phyloP scores from a whole-genome alignment of 2,888 invertebrate genomes.

The Nebria salina region DNA sequence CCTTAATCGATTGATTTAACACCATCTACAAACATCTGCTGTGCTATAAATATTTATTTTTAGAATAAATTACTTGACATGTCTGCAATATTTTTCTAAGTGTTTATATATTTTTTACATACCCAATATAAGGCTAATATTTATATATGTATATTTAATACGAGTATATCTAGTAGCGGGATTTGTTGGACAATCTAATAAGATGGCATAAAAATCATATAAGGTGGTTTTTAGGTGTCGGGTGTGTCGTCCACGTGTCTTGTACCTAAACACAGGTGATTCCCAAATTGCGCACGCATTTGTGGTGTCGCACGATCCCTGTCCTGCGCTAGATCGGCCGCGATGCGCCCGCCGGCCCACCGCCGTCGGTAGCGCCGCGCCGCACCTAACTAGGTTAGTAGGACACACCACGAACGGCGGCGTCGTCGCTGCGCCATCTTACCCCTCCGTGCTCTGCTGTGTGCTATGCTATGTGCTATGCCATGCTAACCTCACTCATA shows the following conservation, averaged over 20 bases:
- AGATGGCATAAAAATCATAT: too few relatives aligned
- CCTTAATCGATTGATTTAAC: background rate
- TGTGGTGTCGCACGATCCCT: conserved; percentile 11
- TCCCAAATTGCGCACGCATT: conserved; percentile 22
- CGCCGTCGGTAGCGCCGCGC: conserved; percentile 15
- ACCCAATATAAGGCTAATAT: too few relatives aligned
- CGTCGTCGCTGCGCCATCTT: background rate
- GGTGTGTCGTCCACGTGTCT: background rate
- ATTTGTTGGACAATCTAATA: too few relatives aligned
- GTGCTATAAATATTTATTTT: background rate
- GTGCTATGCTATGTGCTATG: background rate
- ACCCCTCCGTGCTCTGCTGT: background rate
- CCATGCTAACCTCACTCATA: background rate
- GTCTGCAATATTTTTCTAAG: background rate
- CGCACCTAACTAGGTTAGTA: conserved; percentile 3
- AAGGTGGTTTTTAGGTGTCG: background rate
- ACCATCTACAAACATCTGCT: background rate
- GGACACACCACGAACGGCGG: background rate
- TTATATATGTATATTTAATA: too few relatives aligned
- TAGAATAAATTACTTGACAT: background rate
- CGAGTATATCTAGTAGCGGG: too few relatives aligned
- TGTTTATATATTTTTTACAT: too few relatives aligned
- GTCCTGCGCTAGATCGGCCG: conserved; percentile 28
- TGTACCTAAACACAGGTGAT: conserved; percentile 11
- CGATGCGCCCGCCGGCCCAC: conserved; percentile 8